These are phyloP conservation scores for Mallotus villosus DNA, from an alignment of 2,797 vertebrate species.

Conservation along the genomic window DNA sequence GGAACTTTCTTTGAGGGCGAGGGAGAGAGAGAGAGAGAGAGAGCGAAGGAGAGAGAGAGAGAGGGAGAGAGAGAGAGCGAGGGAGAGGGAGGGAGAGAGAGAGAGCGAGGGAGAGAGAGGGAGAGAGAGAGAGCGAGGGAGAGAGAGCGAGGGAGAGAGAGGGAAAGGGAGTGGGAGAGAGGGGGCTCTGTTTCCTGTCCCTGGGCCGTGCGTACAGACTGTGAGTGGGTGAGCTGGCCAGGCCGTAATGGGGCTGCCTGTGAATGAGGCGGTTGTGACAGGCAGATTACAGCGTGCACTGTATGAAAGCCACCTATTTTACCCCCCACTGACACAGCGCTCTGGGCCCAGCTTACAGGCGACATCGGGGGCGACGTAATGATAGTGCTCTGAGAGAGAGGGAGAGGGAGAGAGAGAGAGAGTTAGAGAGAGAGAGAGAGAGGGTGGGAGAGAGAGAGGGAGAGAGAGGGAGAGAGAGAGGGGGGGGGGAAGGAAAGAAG, in stretches of 20 bases:
- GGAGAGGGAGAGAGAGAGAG: not conserved
- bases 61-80: not conserved
- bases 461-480: too few species aligned
- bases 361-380: not conserved
- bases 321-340: not conserved
- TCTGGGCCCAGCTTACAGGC: not conserved
- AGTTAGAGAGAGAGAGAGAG: too few species aligned
- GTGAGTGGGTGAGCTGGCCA: not conserved
- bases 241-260: not conserved
- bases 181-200: not conserved
- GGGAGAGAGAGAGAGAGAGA: conserved; percentile 18
- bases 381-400: not conserved
- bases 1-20: not conserved
- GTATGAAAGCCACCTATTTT: not conserved
- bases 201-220: too few species aligned
- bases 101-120: not conserved
- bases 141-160: not conserved
- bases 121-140: not conserved
- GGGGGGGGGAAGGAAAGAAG: not conserved
- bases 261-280: conserved; percentile 5
- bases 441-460: not conserved
- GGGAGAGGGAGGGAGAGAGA: not conserved
- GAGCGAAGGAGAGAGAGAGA: not conserved
- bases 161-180: not conserved
- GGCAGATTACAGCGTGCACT: conserved; percentile 12